Evolutionary conservation across 2,888 invertebrate species (phyloP), one percentile per base, ranked within the genome.

Genomic region (Aphidoletes aphidimyza): DNA sequence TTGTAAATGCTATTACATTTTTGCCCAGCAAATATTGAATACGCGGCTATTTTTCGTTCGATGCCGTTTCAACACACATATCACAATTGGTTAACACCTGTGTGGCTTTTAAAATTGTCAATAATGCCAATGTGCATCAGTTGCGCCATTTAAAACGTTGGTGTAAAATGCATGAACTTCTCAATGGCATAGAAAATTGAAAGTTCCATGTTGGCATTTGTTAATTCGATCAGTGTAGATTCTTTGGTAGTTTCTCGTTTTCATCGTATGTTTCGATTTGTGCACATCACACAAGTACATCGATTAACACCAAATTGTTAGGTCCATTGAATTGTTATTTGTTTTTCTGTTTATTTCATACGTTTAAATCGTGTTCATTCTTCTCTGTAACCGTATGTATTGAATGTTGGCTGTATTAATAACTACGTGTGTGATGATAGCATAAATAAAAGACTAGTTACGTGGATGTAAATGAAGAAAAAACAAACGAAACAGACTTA

Each of bases 151-250:
- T 19, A 0, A 8, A 81, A n/a, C 81, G n/a, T 1, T n/a, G 37
- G 22, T n/a, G 81, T 1, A 0, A n/a, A 37, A 5, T 2, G n/a
- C n/a, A 8, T n/a, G 17, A 81, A 81, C 22, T 11, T n/a, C 11
- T 22, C 5, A 37, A 81, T 37, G 81, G 81, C 81, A 69, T 37
- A 81, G 81, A 81, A 81, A 81, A 81, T 81, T 81, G 81, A 81
- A 81, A 81, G 81, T 81, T 81, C 81, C 81, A 81, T 81, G 81
- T 81, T 81, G 81, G 81, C 81, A 81, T 81, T 81, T 54, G 36
- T 81, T 36, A 78, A 78, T 78, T 78, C 78, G 78, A 78, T 78
- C 78, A 34, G 78, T 78, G 36, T 36, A 78, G 78, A n/a, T n/a
- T 78, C 36, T 19, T 34, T 17, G 34, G 19, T 36, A 14, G 36